Evolutionary conservation across 2,797 vertebrate genomes (phyloP).

Genomic region (Malacoraja senta): DNA sequence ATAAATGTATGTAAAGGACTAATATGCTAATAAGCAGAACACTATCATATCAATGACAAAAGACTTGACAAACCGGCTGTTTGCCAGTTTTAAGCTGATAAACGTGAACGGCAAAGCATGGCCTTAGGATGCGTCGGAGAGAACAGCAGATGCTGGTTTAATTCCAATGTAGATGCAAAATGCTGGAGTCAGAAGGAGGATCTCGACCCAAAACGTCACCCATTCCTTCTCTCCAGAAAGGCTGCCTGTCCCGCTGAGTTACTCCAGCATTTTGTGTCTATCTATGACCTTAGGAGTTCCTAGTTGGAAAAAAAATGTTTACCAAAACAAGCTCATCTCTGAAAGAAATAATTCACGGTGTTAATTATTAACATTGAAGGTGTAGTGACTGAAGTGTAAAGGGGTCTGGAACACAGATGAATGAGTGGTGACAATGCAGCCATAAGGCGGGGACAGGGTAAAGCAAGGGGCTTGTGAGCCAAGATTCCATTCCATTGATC

Average conservation of each 20-base stretch:
- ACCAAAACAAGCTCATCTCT: neutral
- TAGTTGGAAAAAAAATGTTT: neutral
- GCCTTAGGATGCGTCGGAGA: neutral
- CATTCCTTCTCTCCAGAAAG: no score
- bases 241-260: no score
- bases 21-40: conserved; percentile 9
- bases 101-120: neutral
- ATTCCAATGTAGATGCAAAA: no score
- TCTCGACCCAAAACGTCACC: no score
- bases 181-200: no score
- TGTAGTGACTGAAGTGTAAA: neutral
- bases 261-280: no score
- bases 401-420: neutral
- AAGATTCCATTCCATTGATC: neutral
- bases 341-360: neutral
- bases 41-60: neutral
- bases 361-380: neutral
- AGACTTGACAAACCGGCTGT: neutral
- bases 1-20: neutral
- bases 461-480: neutral
- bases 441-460: neutral
- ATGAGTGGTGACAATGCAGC: neutral
- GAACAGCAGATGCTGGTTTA: no score
- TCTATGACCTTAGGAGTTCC: neutral
- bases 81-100: conserved; percentile 2